phyloP scores from a whole-genome alignment of 2,888 invertebrate species.

The Sussaba pulchella region DNA sequence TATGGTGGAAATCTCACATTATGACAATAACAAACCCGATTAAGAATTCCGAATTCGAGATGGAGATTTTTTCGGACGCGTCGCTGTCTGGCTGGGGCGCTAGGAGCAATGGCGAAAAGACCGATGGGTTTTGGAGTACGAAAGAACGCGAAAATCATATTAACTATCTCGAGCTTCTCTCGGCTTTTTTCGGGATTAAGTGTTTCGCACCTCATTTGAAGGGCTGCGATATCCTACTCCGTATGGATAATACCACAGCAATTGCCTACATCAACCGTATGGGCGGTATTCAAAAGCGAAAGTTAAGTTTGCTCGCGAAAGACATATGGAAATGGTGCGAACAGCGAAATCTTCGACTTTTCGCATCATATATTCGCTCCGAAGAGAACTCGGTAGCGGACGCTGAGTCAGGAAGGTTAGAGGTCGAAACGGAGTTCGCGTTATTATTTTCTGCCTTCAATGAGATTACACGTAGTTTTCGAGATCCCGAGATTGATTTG shows the following conservation, averaged over 20 bases:
- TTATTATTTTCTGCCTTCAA: slow-evolving; percentile 14
- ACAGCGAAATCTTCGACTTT: slow-evolving; percentile 22
- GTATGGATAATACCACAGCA: slow-evolving; percentile 46
- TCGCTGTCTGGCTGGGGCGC: slow-evolving; percentile 50
- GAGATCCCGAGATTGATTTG: slow-evolving; percentile 36
- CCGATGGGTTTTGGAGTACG: slow-evolving; percentile 42
- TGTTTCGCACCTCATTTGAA: too few relatives aligned
- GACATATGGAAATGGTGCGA: slow-evolving; percentile 55
- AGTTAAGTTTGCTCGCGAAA: slow-evolving; percentile 14
- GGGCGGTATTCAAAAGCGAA: too few relatives aligned
- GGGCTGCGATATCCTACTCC: slow-evolving; percentile 39
- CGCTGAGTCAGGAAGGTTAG: slow-evolving; percentile 27
- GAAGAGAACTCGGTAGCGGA: slow-evolving; percentile 41
- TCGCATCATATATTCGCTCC: slow-evolving; percentile 42
- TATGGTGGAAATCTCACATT: too few relatives aligned
- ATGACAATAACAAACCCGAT: too few relatives aligned
- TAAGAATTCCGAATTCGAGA: slow-evolving; percentile 1
- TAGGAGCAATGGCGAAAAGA: slow-evolving; percentile 11
- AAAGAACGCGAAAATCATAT: too few relatives aligned
- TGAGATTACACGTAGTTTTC: slow-evolving; percentile 32
- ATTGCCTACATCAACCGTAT: slow-evolving; percentile 50
- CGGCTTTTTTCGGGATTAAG: too few relatives aligned
- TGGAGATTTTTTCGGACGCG: slow-evolving; percentile 38
- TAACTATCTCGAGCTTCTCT: too few relatives aligned
- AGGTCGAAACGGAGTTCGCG: slow-evolving; percentile 47